Conservation (phyloP, 2,888 invertebrate genomes). For the Ophioninae sp. region DNA sequence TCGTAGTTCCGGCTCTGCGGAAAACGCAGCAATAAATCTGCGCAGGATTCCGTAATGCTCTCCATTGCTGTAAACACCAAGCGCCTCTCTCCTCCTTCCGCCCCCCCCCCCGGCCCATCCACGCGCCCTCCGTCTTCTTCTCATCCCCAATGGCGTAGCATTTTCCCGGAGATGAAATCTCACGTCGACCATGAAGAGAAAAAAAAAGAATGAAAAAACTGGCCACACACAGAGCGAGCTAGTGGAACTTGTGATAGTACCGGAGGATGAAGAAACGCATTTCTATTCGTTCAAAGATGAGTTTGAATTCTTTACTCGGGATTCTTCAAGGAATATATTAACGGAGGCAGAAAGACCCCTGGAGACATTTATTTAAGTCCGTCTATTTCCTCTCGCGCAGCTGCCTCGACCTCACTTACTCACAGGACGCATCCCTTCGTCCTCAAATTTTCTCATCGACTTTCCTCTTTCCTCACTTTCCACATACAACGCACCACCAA, state of each 20-base stretch:
- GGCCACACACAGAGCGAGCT: conserved; percentile 6
- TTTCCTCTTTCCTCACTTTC: not conserved
- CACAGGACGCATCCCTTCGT: conserved; percentile 17
- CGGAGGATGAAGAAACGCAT: conserved; percentile 22
- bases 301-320: conserved; percentile 40
- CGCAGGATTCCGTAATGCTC: conserved; percentile 15
- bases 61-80: conserved; percentile 32
- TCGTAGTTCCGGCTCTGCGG: conserved; percentile 33
- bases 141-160: conserved; percentile 9
- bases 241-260: conserved; percentile 13
- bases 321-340: conserved; percentile 51
- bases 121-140: conserved; percentile 11
- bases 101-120: conserved; percentile 9
- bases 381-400: conserved; percentile 53
- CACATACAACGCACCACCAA: not conserved
- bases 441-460: conserved; percentile 6
- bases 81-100: conserved; percentile 4
- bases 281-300: conserved; percentile 48
- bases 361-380: conserved; percentile 60
- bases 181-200: conserved; percentile 21
- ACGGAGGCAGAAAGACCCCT: conserved; percentile 30
- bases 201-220: conserved; percentile 6
- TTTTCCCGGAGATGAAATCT: conserved; percentile 38
- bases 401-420: conserved; percentile 46
- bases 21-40: conserved; percentile 54